Evolutionary conservation across 2,797 vertebrate species (phyloP).

Genomic region (Liasis olivaceus): DNA sequence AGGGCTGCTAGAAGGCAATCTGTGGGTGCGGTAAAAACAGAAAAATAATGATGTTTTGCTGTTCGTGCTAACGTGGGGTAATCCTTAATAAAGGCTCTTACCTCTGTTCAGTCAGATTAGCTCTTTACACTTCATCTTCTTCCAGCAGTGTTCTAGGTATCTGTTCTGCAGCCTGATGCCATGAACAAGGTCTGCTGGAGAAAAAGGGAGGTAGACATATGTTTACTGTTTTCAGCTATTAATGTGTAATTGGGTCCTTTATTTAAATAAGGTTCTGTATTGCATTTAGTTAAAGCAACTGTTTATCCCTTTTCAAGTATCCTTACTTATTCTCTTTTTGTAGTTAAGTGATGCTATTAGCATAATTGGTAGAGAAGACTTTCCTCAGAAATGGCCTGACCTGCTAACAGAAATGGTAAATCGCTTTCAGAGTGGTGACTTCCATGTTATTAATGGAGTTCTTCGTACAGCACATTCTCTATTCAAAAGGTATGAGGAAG

Average conservation of each 20-base stretch:
- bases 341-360: slow-evolving; percentile 98
- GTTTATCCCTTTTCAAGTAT: background rate
- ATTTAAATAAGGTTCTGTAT: background rate
- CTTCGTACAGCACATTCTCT: slow-evolving; percentile 96
- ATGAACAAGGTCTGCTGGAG: background rate
- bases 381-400: slow-evolving; percentile 98
- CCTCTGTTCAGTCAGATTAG: background rate
- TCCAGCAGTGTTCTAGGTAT: background rate
- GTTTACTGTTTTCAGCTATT: background rate
- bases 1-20: too few species aligned
- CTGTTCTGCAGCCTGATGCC: background rate
- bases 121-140: background rate
- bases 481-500: slow-evolving; percentile 87
- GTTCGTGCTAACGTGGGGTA: too few species aligned
- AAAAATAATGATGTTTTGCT: too few species aligned
- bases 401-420: slow-evolving; percentile 96
- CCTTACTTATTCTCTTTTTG: background rate
- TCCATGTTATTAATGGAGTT: slow-evolving; percentile 97
- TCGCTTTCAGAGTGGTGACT: slow-evolving; percentile 95
- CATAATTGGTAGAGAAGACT: slow-evolving; percentile 97
- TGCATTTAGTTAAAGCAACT: background rate
- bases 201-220: background rate
- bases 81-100: too few species aligned
- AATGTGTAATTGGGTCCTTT: background rate
- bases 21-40: too few species aligned